These are phyloP conservation scores for Lutjanus campechanus DNA, from an alignment of 2,797 vertebrate genomes.

Conservation along the genomic window DNA sequence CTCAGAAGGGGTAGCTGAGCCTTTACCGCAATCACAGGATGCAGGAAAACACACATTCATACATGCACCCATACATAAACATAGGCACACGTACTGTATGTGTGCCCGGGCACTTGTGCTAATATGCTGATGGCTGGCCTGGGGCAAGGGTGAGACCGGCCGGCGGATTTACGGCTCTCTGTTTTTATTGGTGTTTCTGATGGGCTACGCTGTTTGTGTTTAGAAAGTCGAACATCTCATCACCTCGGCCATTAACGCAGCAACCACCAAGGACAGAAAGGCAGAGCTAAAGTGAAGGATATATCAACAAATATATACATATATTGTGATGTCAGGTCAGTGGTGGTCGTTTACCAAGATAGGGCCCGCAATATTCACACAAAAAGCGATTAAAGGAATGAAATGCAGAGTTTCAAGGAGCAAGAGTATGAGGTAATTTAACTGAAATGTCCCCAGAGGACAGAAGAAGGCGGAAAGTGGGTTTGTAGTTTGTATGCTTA, in stretches of 20 bases:
- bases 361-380: constrained; percentile 7
- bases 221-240: constrained; percentile 61
- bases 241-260: constrained; percentile 44
- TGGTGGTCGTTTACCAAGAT: constrained; percentile 34
- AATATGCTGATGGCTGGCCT: constrained; percentile 60
- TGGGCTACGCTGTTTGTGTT: constrained; percentile 48
- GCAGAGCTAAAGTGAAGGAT: constrained; percentile 18
- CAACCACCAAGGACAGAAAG: constrained; percentile 32
- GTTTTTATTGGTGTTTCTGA: constrained; percentile 61
- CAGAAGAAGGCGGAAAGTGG: constrained; percentile 49
- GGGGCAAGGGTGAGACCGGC: constrained; percentile 44
- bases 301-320: constrained; percentile 33
- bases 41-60: constrained; percentile 3
- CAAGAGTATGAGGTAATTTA: constrained; percentile 40
- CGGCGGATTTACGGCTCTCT: constrained; percentile 38
- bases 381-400: constrained; percentile 40
- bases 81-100: background rate
- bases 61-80: background rate
- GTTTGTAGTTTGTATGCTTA: constrained; percentile 51
- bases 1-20: constrained; percentile 36
- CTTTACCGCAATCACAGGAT: constrained; percentile 49
- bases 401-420: constrained; percentile 32
- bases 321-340: constrained; percentile 2
- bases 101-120: constrained; percentile 23
- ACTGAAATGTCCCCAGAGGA: constrained; percentile 53